A percentile compares a stretch with the other conserved stretches of the same genome.
Conservation (phyloP, 1,140 invertebrate genomes). For the Pogonus chalceus region DNA sequence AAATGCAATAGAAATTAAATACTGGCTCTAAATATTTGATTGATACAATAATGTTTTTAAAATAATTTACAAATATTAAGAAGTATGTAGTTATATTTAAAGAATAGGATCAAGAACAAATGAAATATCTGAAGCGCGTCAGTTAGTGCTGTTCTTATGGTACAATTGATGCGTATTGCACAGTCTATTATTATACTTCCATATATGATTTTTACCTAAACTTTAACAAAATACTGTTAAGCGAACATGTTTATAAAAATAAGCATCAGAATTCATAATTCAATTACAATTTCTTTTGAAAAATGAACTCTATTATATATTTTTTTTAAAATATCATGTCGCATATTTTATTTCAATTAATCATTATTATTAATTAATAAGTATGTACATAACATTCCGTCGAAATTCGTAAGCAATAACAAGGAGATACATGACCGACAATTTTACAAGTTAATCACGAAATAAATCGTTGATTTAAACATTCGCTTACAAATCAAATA, state of each 20-base stretch:
- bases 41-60: no score
- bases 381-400: slow-evolving; percentile 1
- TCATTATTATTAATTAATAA: not conserved
- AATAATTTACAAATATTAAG: no score
- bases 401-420: slow-evolving; percentile 1
- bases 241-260: not conserved
- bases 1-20: no score
- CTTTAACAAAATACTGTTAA: slow-evolving; percentile 1
- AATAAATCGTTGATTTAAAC: no score
- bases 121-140: no score
- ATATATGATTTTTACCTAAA: not conserved
- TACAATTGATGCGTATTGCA: slow-evolving; percentile 4
- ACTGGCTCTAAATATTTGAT: no score
- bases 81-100: no score
- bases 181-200: not conserved
- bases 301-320: not conserved
- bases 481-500: no score
- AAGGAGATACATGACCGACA: no score
- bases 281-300: no score
- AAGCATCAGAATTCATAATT: not conserved
- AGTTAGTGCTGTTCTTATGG: not conserved
- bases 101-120: no score
- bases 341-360: not conserved
- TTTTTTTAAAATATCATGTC: not conserved
- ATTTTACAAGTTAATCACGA: no score